These are phyloP conservation scores for Thyatira batis DNA, from an alignment of 2,888 invertebrate species.

Conservation along the genomic window DNA sequence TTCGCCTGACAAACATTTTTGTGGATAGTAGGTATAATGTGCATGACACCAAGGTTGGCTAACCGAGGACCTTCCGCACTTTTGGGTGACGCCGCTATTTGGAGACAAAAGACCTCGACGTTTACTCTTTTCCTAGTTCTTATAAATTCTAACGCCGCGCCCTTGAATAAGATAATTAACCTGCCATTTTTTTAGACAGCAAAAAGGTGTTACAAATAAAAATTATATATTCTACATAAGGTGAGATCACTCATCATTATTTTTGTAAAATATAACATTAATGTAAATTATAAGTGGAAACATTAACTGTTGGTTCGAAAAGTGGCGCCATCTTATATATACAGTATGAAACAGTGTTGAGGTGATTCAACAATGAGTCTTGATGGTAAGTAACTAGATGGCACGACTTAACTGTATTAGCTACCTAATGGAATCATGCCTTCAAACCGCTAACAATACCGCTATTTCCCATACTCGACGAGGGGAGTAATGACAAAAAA, in stretches of 20 bases:
- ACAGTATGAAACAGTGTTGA: constrained; percentile 21
- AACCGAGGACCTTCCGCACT: constrained; percentile 64
- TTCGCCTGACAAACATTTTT: not conserved
- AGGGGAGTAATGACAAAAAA: no score
- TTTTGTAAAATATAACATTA: no score
- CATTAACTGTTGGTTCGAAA: constrained; percentile 7
- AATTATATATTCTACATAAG: not conserved
- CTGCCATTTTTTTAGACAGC: constrained; percentile 28
- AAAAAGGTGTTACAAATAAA: not conserved
- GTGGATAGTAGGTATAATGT: constrained; percentile 33
- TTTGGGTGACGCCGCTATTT: constrained; percentile 57
- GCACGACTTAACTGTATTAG: constrained; percentile 12
- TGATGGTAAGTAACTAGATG: constrained; percentile 41
- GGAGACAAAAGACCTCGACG: constrained; percentile 65
- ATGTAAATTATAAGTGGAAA: no score
- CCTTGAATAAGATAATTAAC: constrained; percentile 59
- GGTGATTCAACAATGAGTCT: constrained; percentile 15
- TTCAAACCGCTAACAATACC: no score
- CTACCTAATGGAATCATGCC: no score
- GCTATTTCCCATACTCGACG: no score
- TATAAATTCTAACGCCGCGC: constrained; percentile 64
- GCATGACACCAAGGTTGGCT: constrained; percentile 41
- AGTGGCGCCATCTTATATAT: constrained; percentile 47
- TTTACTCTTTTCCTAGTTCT: constrained; percentile 72
- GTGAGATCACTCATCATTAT: no score